Conservation (phyloP, 2,113 vertebrate species). For the Butorides virescens region DNA sequence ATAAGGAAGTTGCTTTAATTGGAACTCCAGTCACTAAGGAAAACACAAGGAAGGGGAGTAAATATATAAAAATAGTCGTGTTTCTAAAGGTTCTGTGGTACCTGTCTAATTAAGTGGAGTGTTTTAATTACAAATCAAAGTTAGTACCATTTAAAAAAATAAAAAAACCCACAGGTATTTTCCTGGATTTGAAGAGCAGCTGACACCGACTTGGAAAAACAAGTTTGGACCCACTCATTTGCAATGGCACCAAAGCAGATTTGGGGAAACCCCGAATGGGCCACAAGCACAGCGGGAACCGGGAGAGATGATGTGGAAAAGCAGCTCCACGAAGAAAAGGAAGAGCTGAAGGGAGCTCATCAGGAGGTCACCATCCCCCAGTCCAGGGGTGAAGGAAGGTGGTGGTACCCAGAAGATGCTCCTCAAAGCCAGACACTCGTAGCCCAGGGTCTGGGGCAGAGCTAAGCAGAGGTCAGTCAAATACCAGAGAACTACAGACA, state of each 20-base stretch:
- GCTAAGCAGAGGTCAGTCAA: not conserved
- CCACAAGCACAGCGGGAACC: not conserved
- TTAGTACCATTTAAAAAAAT: not conserved
- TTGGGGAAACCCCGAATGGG: fast-evolving
- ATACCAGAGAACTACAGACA: not conserved
- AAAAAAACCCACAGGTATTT: not conserved
- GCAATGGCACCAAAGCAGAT: not conserved
- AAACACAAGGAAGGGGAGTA: slow-evolving; percentile 14
- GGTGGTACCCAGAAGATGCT: not conserved
- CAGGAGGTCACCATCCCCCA: not conserved
- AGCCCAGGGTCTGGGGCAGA: not conserved
- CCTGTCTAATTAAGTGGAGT: slow-evolving; percentile 33
- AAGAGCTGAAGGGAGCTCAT: not conserved
- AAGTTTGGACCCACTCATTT: not conserved
- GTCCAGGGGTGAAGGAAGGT: not conserved
- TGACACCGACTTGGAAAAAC: not conserved
- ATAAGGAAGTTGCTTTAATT: not conserved
- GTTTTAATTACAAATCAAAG: slow-evolving; percentile 33
- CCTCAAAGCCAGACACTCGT: not conserved
- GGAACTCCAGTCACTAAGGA: slow-evolving; percentile 1
- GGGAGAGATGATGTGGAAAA: fast-evolving
- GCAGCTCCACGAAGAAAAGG: not conserved
- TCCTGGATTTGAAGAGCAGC: not conserved
- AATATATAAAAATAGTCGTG: slow-evolving; percentile 15
- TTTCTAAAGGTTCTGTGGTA: slow-evolving; percentile 22